phyloP scores from a whole-genome alignment of 2,113 vertebrate species.

The Eolophus roseicapilla region DNA sequence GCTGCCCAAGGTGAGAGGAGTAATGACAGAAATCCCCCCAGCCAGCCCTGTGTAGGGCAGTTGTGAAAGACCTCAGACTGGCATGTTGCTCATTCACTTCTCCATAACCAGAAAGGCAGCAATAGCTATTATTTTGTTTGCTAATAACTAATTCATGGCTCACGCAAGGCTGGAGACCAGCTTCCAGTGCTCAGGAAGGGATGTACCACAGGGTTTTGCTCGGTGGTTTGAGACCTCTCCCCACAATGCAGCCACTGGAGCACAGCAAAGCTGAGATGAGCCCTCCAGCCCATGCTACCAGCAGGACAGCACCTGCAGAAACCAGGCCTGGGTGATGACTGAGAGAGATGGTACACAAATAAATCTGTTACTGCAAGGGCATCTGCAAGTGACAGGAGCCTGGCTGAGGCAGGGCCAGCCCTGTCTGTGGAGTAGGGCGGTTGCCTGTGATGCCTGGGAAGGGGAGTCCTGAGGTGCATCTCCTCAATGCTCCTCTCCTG shows the following conservation, averaged over 20 bases:
- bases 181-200: accelerated
- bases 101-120: neutral
- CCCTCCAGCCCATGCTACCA: accelerated
- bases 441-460: neutral
- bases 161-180: neutral
- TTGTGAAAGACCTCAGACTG: neutral
- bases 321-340: neutral
- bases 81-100: neutral
- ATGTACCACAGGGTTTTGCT: neutral
- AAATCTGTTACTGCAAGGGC: neutral
- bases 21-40: neutral
- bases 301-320: neutral
- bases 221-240: neutral
- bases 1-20: neutral
- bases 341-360: neutral
- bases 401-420: neutral
- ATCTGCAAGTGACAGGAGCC: neutral
- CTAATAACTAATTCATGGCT: neutral
- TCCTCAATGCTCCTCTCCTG: neutral
- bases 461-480: neutral
- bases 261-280: too few relatives aligned
- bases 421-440: neutral
- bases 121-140: neutral
- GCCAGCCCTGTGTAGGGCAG: accelerated
- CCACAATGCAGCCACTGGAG: neutral